Evolutionary conservation across 1,140 invertebrate genomes (phyloP).

Genomic region (Bicyclus anynana): DNA sequence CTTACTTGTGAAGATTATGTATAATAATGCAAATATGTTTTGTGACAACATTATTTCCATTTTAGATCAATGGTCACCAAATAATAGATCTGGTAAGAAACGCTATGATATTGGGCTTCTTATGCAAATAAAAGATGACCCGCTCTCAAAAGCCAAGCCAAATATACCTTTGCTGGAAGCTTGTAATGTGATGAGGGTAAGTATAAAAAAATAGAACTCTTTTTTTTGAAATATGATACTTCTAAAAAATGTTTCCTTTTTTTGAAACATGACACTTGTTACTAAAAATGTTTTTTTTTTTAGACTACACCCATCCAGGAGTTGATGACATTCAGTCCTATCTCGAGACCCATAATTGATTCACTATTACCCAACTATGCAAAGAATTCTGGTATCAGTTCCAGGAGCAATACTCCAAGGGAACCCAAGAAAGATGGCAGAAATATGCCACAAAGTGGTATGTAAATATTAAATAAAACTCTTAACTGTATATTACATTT

Average conservation of each 20-base stretch:
- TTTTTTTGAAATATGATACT: not conserved
- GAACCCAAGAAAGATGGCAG: constrained; percentile 63
- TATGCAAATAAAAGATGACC: constrained; percentile 84
- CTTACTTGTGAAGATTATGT: no score
- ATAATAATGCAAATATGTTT: no score
- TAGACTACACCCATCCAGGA: constrained; percentile 56
- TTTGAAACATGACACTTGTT: no score
- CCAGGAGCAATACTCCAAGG: constrained; percentile 47
- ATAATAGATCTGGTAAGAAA: constrained; percentile 88
- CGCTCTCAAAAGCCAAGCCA: constrained; percentile 85
- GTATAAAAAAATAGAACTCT: no score
- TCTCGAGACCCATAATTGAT: constrained; percentile 59
- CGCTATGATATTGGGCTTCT: constrained; percentile 89
- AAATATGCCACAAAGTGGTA: constrained; percentile 50
- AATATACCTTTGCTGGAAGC: constrained; percentile 69
- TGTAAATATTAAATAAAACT: not conserved
- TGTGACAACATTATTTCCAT: constrained; percentile 16
- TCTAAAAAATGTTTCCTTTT: no score
- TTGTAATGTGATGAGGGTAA: constrained; percentile 64
- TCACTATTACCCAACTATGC: constrained; percentile 56
- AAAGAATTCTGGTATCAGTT: constrained; percentile 44
- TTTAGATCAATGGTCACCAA: constrained; percentile 90
- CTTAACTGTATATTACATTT: not conserved
- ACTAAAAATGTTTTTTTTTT: constrained; percentile 13
- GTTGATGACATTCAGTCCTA: constrained; percentile 48